A percentile compares a stretch with the other conserved stretches of the same genome.
These are phyloP conservation scores for Pangasius djambal DNA, from an alignment of 2,797 vertebrate species.

Conservation along the genomic window DNA sequence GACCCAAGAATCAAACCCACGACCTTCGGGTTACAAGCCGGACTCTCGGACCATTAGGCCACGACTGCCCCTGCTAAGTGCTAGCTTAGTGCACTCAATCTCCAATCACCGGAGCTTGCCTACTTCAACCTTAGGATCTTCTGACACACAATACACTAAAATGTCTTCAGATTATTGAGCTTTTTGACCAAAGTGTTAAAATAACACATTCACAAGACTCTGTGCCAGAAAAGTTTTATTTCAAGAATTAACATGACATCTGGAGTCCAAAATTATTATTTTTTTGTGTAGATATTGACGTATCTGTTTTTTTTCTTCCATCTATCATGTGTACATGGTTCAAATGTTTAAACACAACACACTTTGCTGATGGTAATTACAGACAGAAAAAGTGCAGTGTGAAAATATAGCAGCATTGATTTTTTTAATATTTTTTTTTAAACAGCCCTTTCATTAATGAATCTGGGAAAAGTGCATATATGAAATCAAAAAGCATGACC, in stretches of 20 bases:
- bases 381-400: slow-evolving; percentile 45
- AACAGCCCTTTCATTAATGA: slow-evolving; percentile 27
- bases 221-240: slow-evolving; percentile 11
- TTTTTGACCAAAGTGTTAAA: background rate
- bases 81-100: background rate
- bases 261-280: slow-evolving; percentile 6
- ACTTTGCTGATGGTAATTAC: slow-evolving; percentile 37
- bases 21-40: too few species aligned
- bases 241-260: slow-evolving; percentile 29
- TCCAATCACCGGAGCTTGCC: background rate
- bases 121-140: background rate
- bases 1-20: too few species aligned
- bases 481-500: slow-evolving; percentile 54
- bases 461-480: slow-evolving; percentile 36
- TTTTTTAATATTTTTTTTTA: slow-evolving; percentile 1
- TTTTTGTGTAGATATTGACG: background rate
- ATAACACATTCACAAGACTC: background rate
- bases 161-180: background rate
- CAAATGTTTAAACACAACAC: slow-evolving; percentile 25
- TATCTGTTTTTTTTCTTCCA: background rate
- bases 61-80: too few species aligned
- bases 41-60: too few species aligned
- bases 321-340: slow-evolving; percentile 9
- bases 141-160: background rate
- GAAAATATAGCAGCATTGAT: slow-evolving; percentile 41